Percentiles rank a stretch among this genome's conserved stretches.
phyloP scores from a whole-genome alignment of 2,113 vertebrate species.

The Catagonus wagneri region DNA sequence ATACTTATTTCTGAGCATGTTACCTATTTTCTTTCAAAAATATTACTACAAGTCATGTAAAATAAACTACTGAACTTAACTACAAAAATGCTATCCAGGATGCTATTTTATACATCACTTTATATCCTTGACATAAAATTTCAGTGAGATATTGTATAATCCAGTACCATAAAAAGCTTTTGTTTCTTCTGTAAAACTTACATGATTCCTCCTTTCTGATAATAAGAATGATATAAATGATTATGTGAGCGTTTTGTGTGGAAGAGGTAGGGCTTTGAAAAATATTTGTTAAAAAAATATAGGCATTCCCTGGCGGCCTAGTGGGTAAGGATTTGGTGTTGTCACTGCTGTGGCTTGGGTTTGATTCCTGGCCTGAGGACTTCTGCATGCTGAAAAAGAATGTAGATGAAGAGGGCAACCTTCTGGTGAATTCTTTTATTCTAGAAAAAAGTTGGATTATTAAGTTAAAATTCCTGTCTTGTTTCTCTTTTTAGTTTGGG shows the following conservation, averaged over 20 bases:
- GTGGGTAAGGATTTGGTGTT: too few species aligned
- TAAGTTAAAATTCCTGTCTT: slow-evolving; percentile 1
- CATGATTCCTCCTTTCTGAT: neutral
- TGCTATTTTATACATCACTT: neutral
- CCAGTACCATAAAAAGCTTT: neutral
- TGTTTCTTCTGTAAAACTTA: neutral
- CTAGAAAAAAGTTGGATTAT: neutral
- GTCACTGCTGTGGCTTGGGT: too few species aligned
- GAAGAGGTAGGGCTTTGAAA: neutral
- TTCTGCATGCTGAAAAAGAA: too few species aligned
- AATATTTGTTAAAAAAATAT: slow-evolving; percentile 30
- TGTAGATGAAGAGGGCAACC: neutral
- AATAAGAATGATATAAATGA: neutral
- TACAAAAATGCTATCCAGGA: neutral
- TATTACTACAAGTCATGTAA: neutral
- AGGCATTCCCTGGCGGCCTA: neutral
- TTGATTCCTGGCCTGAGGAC: too few species aligned
- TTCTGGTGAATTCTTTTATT: neutral
- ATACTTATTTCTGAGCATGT: neutral
- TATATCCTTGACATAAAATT: neutral
- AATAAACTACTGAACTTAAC: neutral
- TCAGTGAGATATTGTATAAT: neutral
- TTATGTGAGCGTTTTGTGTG: neutral
- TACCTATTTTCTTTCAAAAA: neutral
- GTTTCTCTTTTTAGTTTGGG: neutral